Conservation (phyloP, 2,113 vertebrate genomes). For the Galemys pyrenaicus region DNA sequence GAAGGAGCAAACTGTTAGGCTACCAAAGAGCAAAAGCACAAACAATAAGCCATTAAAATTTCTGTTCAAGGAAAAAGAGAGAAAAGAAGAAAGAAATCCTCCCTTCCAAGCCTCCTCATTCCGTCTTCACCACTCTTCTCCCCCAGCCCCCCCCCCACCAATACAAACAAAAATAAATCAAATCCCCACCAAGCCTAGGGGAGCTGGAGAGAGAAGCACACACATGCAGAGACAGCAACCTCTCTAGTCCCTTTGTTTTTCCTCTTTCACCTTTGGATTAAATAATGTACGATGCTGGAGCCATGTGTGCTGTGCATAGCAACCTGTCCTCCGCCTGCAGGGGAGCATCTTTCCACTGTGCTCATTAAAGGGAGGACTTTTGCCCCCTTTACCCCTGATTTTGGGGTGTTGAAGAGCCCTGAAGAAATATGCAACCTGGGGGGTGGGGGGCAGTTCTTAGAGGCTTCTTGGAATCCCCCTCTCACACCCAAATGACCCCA, state of each 20-base stretch:
- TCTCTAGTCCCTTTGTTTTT: slow-evolving; percentile 71
- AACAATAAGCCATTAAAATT: neutral
- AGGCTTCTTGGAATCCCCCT: slow-evolving; percentile 12
- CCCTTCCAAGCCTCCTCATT: neutral
- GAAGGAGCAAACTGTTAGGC: slow-evolving; percentile 61
- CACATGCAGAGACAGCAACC: slow-evolving; percentile 17
- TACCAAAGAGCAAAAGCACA: neutral
- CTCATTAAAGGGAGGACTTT: slow-evolving; percentile 61
- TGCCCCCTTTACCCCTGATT: slow-evolving; percentile 34
- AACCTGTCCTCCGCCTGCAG: slow-evolving; percentile 64
- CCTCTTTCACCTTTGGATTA: slow-evolving; percentile 76
- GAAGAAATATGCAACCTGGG: slow-evolving; percentile 23
- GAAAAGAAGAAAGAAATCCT: neutral
- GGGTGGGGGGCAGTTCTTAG: slow-evolving; percentile 9
- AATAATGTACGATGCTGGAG: slow-evolving; percentile 75
- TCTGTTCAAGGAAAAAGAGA: neutral
- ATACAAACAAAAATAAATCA: slow-evolving; percentile 66
- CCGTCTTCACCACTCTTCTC: slow-evolving; percentile 1
- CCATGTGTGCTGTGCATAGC: slow-evolving; percentile 53
- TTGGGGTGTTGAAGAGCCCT: neutral
- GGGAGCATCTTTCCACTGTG: slow-evolving; percentile 36
- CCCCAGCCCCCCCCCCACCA: neutral
- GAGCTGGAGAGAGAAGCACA: slow-evolving; percentile 12
- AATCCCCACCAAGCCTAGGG: slow-evolving; percentile 6
- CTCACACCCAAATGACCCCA: slow-evolving; percentile 37